These are phyloP conservation scores for Scalopus aquaticus DNA, from an alignment of 2,113 vertebrate genomes.

Conservation along the genomic window DNA sequence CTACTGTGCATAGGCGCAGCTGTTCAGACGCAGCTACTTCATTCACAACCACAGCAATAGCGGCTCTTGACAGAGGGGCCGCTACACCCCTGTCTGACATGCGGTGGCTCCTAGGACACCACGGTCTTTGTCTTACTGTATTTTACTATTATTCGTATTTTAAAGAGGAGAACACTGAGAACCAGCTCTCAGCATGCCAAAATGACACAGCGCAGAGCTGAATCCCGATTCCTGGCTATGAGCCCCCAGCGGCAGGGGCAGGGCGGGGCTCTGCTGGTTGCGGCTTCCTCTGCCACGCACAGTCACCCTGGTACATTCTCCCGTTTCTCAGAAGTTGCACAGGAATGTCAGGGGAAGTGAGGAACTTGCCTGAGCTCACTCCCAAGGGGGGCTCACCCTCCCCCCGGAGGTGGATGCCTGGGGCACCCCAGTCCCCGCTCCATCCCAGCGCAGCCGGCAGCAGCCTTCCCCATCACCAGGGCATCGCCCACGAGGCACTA, in stretches of 20 bases:
- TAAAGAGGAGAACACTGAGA: background rate
- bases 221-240: too few relatives aligned
- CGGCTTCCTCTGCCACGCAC: too few relatives aligned
- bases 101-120: too few relatives aligned
- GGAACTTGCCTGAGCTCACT: background rate
- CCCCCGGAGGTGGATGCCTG: too few relatives aligned
- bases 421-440: too few relatives aligned
- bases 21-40: background rate
- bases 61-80: background rate
- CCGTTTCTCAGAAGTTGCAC: background rate
- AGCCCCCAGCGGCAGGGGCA: too few relatives aligned
- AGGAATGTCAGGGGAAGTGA: background rate
- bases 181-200: background rate
- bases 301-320: too few relatives aligned
- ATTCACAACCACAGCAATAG: background rate
- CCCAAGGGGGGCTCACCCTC: too few relatives aligned
- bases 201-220: background rate
- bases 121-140: background rate
- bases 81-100: background rate
- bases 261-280: too few relatives aligned
- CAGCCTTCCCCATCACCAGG: fast-evolving
- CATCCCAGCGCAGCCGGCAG: fast-evolving
- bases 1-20: background rate
- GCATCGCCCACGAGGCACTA: fast-evolving
- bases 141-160: background rate